Evolutionary conservation across 2,113 vertebrate genomes (phyloP), one percentile per base, ranked within the genome.

Genomic region (Speoplatyrhinus poulsoni): DNA sequence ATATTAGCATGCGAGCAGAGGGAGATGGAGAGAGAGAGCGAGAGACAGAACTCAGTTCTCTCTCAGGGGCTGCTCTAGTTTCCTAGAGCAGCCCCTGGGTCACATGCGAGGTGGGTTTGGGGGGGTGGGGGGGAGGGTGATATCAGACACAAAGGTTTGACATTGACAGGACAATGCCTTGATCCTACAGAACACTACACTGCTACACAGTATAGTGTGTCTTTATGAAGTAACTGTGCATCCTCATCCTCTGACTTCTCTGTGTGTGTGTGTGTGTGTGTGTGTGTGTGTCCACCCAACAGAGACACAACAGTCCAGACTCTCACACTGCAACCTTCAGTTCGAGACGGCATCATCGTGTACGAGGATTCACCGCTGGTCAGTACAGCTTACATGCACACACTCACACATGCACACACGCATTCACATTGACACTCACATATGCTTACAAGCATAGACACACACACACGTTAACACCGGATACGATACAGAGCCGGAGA

Each of bases 241-340:
- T 12, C 56, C 26, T 19, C 56, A 1, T 11, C 16, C 1, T 16
- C 52, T 9, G 13, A 15, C 52, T 53, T 6, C 52, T 16, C 12
- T 12, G n/a, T 6, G 16, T 15, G 15, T 46, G 13, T 15, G 57
- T 12, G 12, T 68, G 4, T 41, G 9, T 16, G 11, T 52, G 11
- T 70, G 67, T 36, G 9, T 54, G 54, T 63, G 1, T 69, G 33
- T 62, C 32, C 11, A 19, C 60, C 26, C 12, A 61, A 62, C 87
- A 99, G 97, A 77, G 97, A 99, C 72, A 99, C 96, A 1, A 99
- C 98, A 0, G 96, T 99, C 19, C 98, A 99, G 89, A 95, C 94
- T 13, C 92, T 99, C 79, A 99, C 97, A 3, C 87, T 99, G 53
- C 98, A 99, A 85, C 97, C 98, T 55, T 97, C 97, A 5, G 96